Evolutionary conservation across 2,888 invertebrate genomes (phyloP), one percentile per base, ranked within the genome.

Genomic region (Hololepta plana): DNA sequence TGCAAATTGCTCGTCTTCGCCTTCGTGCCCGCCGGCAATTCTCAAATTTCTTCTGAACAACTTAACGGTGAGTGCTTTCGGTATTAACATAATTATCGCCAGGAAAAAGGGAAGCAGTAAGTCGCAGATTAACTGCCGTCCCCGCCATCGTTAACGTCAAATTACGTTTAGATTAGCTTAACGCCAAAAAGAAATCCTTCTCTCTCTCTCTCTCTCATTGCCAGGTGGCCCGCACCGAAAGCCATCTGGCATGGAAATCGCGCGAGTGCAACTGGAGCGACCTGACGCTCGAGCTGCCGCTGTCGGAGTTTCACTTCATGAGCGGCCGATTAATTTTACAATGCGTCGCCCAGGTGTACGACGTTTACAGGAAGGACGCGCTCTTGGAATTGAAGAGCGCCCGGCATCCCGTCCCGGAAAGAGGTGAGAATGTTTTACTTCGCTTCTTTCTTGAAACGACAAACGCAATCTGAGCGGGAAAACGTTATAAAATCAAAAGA

Each of bases 1-100:
- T 29, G 81, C 77, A 24, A 84, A 82, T 57, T 84, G 84, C 53
- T 71, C 75, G n/a, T 71, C 77, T 4, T 65, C 72, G 4, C 72
- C 75, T 4, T 74, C 80, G n/a, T 65, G 66, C 38, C 84, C 82
- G 5, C 64, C 71, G 17, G 72, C 73, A 15, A 67, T 68, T 38
- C 63, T 84, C 33, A 75, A 71, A 42, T 77, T 82, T 42, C 65
- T 67, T 39, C 66, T 84, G 37, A 82, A 84, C 51, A 76, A 79
- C 46, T 65, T 69, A 42, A 67, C 71, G 59, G 81, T 81, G 55
- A 73, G 72, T 64, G 29, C n/a, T n/a, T n/a, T n/a, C n/a, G n/a
- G n/a, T n/a, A 29, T 31, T 17, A 17, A 17, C n/a, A n/a, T 17
- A 17, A 17, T 7, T n/a, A 7, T 17, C 17, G n/a, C 7, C 17